These are phyloP conservation scores for Aramus guarauna DNA, from an alignment of 2,113 vertebrate genomes.

Conservation along the genomic window DNA sequence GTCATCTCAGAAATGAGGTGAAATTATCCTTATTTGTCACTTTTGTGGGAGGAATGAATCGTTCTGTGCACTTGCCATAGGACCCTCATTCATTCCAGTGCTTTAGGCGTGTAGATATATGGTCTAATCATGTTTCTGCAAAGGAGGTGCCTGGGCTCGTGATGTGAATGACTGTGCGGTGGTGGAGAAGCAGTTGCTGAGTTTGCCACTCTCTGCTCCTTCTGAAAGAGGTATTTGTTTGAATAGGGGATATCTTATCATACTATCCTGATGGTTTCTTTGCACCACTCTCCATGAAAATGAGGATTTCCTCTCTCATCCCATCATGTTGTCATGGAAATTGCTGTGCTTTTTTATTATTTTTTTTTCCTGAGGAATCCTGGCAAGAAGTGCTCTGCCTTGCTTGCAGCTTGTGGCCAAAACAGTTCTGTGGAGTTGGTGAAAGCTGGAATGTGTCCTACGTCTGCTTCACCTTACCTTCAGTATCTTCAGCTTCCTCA, in stretches of 20 bases:
- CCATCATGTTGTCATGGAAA: not conserved
- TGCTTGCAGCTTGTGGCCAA: not conserved
- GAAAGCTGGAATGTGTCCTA: not conserved
- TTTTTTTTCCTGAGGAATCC: not conserved
- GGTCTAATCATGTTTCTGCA: not conserved
- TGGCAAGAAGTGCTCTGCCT: not conserved
- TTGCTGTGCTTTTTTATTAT: not conserved
- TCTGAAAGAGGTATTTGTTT: not conserved
- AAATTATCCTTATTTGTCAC: constrained; percentile 33
- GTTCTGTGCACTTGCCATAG: not conserved
- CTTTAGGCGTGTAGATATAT: not conserved
- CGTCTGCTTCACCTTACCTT: not conserved
- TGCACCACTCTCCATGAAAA: not conserved
- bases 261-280: not conserved
- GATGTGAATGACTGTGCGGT: not conserved
- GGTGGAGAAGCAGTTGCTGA: not conserved
- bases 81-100: not conserved
- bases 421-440: not conserved
- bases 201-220: not conserved
- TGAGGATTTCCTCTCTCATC: not conserved
- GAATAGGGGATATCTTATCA: not conserved
- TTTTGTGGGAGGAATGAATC: constrained; percentile 17
- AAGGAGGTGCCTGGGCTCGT: not conserved
- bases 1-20: not conserved
- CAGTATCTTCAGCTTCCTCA: not conserved